These are phyloP conservation scores for Epinephelus coioides DNA, from an alignment of 2,797 vertebrate genomes.

Conservation along the genomic window DNA sequence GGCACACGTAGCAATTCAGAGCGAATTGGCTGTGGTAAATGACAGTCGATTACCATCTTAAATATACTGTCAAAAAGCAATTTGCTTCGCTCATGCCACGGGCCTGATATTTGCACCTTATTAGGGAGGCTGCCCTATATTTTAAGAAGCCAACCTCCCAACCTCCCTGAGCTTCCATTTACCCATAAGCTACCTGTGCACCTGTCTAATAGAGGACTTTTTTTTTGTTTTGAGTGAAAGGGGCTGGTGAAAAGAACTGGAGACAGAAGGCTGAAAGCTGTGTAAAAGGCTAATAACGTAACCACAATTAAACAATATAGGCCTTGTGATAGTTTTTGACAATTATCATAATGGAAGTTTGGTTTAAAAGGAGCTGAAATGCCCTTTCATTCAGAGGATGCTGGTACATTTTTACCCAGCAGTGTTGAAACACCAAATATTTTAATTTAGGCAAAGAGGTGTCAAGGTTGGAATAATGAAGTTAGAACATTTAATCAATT, in stretches of 20 bases:
- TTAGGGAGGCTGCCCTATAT: slow-evolving; percentile 72
- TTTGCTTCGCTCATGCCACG: slow-evolving; percentile 74
- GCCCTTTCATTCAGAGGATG: background rate
- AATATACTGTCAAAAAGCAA: slow-evolving; percentile 86
- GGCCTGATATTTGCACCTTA: slow-evolving; percentile 79
- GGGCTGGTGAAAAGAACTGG: background rate
- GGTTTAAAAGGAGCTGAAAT: slow-evolving; percentile 3
- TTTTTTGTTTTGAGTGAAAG: slow-evolving; percentile 9
- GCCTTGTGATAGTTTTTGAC: slow-evolving; percentile 4
- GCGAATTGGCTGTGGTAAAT: slow-evolving; percentile 80
- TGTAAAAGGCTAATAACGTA: background rate
- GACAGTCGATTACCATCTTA: slow-evolving; percentile 85
- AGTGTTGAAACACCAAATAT: background rate
- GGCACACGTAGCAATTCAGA: slow-evolving; percentile 70
- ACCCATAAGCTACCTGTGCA: slow-evolving; percentile 48
- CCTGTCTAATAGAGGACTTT: slow-evolving; percentile 25
- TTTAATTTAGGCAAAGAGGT: slow-evolving; percentile 9
- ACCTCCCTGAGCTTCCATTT: slow-evolving; percentile 49
- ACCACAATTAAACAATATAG: slow-evolving; percentile 19
- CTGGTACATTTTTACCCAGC: background rate
- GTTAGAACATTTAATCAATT: slow-evolving; percentile 23
- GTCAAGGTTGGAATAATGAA: slow-evolving; percentile 26
- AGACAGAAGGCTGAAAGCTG: background rate
- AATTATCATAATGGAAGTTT: background rate
- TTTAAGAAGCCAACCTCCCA: slow-evolving; percentile 63